These are phyloP conservation scores for Dryobates pubescens DNA, from an alignment of 2,797 vertebrate species.

Conservation along the genomic window DNA sequence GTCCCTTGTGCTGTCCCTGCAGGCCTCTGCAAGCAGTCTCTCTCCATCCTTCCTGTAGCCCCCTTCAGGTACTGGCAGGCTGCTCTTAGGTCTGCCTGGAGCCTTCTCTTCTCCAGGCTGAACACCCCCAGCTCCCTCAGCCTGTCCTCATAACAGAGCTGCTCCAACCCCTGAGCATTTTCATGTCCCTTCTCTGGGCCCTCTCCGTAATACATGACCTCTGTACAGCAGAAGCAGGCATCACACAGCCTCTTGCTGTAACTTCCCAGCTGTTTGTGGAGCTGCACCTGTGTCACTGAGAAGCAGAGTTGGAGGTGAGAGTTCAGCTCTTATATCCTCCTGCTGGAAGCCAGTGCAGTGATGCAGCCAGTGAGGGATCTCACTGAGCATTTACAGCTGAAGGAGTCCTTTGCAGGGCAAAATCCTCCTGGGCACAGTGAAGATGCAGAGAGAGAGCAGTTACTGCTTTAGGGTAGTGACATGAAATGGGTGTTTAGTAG, in stretches of 20 bases:
- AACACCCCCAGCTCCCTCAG: too few species aligned
- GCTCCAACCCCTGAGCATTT: too few species aligned
- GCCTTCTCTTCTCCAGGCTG: too few species aligned
- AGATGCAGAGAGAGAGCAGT: not conserved
- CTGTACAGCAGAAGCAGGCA: conserved; percentile 47
- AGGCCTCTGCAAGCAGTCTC: too few species aligned
- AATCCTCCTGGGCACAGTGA: not conserved
- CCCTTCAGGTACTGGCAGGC: too few species aligned
- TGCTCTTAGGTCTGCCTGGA: too few species aligned
- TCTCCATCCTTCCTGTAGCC: too few species aligned
- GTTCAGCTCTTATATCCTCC: conserved; percentile 61
- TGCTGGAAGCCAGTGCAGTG: conserved; percentile 57
- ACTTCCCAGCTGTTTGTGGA: conserved; percentile 64
- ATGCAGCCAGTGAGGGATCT: not conserved
- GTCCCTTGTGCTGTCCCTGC: too few species aligned
- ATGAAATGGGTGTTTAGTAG: not conserved
- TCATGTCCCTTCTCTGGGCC: too few species aligned
- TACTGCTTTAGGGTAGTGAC: conserved; percentile 7
- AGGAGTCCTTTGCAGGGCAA: conserved; percentile 14
- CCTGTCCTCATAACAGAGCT: too few species aligned
- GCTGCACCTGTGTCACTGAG: conserved; percentile 49
- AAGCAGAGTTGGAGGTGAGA: conserved; percentile 55
- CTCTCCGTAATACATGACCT: conserved; percentile 3
- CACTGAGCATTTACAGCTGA: conserved; percentile 52
- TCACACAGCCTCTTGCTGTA: conserved; percentile 64